Conservation (phyloP, 1,140 invertebrate species). For the Macrotrachela quadricornifera region DNA sequence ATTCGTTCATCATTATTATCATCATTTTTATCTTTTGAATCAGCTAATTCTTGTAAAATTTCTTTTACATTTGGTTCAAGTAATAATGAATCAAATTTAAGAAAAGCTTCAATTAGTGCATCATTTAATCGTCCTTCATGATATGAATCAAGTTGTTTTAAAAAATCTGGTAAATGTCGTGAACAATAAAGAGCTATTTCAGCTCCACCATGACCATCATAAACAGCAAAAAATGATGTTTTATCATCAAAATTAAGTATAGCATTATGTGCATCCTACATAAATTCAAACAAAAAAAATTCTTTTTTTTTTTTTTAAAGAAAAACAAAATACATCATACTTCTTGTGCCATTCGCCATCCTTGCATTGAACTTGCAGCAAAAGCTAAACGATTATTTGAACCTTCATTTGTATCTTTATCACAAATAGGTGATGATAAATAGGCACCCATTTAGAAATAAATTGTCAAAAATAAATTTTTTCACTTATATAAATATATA, state of each 20-base stretch:
- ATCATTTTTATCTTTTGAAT: no score
- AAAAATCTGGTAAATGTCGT: slow-evolving; percentile 57
- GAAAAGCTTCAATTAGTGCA: slow-evolving; percentile 62
- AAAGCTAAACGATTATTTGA: slow-evolving; percentile 44
- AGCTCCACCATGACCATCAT: slow-evolving; percentile 80
- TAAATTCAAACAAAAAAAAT: slow-evolving; percentile 19
- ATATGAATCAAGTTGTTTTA: slow-evolving; percentile 55
- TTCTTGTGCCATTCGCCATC: slow-evolving; percentile 85
- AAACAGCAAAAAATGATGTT: slow-evolving; percentile 74
- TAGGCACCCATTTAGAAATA: slow-evolving; percentile 65
- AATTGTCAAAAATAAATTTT: no score
- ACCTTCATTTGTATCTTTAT: slow-evolving; percentile 61
- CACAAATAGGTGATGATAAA: slow-evolving; percentile 61
- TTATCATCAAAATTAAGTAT: slow-evolving; percentile 58
- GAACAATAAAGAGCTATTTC: slow-evolving; percentile 81
- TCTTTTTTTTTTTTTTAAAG: background rate
- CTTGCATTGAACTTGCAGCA: slow-evolving; percentile 86
- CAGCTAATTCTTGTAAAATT: background rate
- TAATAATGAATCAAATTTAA: slow-evolving; percentile 65
- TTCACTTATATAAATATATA: no score
- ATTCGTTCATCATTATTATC: background rate
- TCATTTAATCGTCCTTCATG: slow-evolving; percentile 48
- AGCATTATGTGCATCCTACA: slow-evolving; percentile 88
- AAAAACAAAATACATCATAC: slow-evolving; percentile 33
- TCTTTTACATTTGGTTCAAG: background rate